These are phyloP conservation scores for Melieria picta DNA, from an alignment of 2,888 invertebrate genomes.

Conservation along the genomic window DNA sequence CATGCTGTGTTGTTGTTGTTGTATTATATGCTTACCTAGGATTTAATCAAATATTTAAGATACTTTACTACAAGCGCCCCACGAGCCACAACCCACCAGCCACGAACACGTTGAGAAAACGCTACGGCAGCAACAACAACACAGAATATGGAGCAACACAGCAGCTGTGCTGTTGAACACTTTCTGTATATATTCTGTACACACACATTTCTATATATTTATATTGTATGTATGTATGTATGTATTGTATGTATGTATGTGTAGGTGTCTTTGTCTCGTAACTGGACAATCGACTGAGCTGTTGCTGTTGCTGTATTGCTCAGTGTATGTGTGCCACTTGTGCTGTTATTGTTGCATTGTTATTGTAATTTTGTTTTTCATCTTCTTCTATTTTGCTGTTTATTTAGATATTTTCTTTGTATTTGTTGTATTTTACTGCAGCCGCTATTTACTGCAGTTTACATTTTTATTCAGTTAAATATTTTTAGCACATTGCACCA, in stretches of 20 bases:
- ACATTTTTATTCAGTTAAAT: background rate
- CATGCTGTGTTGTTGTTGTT: conserved; percentile 12
- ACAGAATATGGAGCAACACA: background rate
- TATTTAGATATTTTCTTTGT: conserved; percentile 2
- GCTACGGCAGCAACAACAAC: too few species aligned
- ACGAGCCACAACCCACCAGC: background rate
- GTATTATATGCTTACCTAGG: conserved; percentile 42
- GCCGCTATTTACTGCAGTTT: conserved; percentile 4
- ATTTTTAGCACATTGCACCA: too few species aligned
- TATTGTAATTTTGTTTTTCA: conserved; percentile 3
- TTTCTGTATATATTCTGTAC: background rate
- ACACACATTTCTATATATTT: too few species aligned
- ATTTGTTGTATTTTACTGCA: conserved; percentile 10
- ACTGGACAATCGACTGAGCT: too few species aligned
- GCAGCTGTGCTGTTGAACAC: background rate
- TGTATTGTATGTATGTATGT: too few species aligned
- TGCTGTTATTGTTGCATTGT: background rate
- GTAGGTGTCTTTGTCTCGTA: too few species aligned
- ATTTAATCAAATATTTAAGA: conserved; percentile 52
- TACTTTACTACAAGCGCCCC: conserved; percentile 40
- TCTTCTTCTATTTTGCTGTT: background rate
- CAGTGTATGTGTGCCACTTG: too few species aligned
- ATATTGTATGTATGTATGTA: too few species aligned
- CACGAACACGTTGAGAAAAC: too few species aligned
- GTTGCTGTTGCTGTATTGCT: too few species aligned